phyloP scores from a whole-genome alignment of 2,113 vertebrate species.

The Garra rufa region DNA sequence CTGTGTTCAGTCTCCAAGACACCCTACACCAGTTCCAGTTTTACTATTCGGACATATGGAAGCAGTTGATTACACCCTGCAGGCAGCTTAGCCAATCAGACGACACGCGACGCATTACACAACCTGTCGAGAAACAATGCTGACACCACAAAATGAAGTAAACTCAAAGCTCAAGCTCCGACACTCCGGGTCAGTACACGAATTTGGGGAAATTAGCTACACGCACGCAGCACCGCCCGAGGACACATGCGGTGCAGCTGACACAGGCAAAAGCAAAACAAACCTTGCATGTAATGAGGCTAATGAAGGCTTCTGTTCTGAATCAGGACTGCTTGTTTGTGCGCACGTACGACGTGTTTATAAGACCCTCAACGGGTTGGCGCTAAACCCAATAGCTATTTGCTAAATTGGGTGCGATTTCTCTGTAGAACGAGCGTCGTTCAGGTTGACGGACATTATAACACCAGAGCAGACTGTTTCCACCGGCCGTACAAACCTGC shows the following conservation, averaged over 20 bases:
- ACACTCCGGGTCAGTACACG: neutral
- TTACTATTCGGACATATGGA: constrained; percentile 37
- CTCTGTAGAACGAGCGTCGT: neutral
- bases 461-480: neutral
- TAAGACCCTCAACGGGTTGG: neutral
- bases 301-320: constrained; percentile 42
- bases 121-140: neutral
- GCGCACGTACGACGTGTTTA: neutral
- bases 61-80: constrained; percentile 40
- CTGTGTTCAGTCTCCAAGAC: constrained; percentile 49
- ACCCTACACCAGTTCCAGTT: constrained; percentile 20
- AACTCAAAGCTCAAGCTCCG: neutral
- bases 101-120: neutral
- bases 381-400: neutral
- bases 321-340: constrained; percentile 3
- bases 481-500: neutral
- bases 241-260: constrained; percentile 2
- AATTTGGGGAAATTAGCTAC: constrained; percentile 29
- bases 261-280: constrained; percentile 19
- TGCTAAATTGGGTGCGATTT: constrained; percentile 40
- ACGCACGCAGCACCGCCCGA: neutral
- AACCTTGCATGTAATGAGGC: constrained; percentile 43
- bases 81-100: constrained; percentile 41
- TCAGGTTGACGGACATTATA: constrained; percentile 24
- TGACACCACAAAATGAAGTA: neutral